phyloP scores from a whole-genome alignment of 2,797 vertebrate genomes.

The Masticophis lateralis region DNA sequence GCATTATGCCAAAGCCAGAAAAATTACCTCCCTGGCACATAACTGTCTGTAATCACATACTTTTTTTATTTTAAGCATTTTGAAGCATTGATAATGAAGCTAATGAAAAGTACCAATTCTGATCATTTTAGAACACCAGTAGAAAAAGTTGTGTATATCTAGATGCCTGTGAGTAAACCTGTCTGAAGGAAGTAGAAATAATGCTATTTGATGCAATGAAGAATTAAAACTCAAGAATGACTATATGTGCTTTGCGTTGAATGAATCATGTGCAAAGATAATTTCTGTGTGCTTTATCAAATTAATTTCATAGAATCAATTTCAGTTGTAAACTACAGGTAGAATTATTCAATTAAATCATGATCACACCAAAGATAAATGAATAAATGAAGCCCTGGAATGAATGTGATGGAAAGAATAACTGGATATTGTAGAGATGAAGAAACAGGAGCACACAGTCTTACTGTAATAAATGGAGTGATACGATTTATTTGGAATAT shows the following conservation, averaged over 20 bases:
- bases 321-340: background rate
- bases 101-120: background rate
- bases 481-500: background rate
- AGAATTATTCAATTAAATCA: background rate
- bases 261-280: background rate
- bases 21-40: background rate
- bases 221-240: background rate
- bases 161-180: background rate
- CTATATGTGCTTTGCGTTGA: background rate
- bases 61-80: background rate
- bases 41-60: background rate
- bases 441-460: background rate
- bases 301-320: too few relatives aligned
- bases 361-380: background rate
- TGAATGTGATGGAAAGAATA: background rate
- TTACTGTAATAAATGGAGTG: background rate
- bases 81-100: background rate
- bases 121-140: background rate
- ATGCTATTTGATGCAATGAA: background rate
- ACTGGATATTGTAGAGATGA: background rate
- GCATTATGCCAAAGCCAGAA: background rate
- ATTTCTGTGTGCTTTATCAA: background rate
- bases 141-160: background rate
- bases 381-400: background rate
- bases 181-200: background rate